Evolutionary conservation across 2,888 invertebrate genomes (phyloP).

Genomic region (Parnassius glacialis): DNA sequence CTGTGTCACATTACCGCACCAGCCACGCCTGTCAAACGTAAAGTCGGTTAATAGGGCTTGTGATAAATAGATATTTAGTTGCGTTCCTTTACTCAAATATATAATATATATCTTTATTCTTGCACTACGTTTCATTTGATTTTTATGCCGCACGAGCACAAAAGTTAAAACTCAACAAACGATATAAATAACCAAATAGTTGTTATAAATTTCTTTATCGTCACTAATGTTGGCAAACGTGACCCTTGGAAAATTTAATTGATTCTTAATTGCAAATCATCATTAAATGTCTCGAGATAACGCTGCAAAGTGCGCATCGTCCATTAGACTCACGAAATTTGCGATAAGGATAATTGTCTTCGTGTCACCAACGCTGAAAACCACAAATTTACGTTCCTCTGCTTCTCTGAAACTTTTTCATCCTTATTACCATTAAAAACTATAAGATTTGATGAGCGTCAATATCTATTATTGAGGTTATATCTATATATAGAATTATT

Average conservation of each 20-base stretch:
- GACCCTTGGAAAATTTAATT: conserved; percentile 64
- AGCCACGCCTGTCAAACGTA: conserved; percentile 45
- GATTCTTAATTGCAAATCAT: conserved; percentile 77
- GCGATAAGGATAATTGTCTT: conserved; percentile 48
- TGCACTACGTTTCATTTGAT: background rate
- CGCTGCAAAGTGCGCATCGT: conserved; percentile 55
- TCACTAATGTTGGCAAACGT: conserved; percentile 65
- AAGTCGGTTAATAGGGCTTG: conserved; percentile 41
- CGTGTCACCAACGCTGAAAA: conserved; percentile 25
- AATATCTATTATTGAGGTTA: background rate
- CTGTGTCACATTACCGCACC: conserved; percentile 42
- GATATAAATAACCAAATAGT: background rate
- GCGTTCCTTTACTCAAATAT: background rate
- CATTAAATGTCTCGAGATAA: conserved; percentile 68
- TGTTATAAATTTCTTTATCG: conserved; percentile 44
- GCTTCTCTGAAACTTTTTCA: conserved; percentile 2
- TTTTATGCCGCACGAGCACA: conserved; percentile 2
- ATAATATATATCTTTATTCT: background rate
- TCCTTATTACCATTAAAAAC: background rate
- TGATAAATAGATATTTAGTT: conserved; percentile 21
- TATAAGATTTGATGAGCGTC: background rate
- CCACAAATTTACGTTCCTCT: conserved; percentile 5
- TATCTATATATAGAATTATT: background rate
- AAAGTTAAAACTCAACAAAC: too few relatives aligned
- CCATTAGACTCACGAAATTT: conserved; percentile 52